Evolutionary conservation across 2,888 invertebrate genomes (phyloP), one percentile per base, ranked within the genome.

Genomic region (Dermolepida albohirtum): DNA sequence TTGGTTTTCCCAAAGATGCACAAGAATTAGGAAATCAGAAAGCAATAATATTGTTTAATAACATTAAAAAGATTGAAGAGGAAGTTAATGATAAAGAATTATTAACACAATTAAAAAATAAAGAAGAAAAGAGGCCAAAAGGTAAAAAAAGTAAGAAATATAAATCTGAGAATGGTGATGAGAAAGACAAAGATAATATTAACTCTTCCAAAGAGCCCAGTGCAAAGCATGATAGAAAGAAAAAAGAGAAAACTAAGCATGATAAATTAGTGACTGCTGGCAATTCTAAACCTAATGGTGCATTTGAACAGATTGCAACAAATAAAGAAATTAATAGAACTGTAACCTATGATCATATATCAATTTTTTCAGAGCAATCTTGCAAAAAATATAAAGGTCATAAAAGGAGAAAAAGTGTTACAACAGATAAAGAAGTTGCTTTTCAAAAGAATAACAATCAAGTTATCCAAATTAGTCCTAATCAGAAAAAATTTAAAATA

Each of bases 401-500:
- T 27, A 68, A 65, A 14, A 55, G 41, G 14, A 62, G 62, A 43
- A 51, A 59, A 29, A 44, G 29, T 54, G 17, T 16, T 8, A 27
- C 16, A 16, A 54, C 55, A 11, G 64, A 41, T 51, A 41, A 59
- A 16, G 44, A 43, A 22, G 22, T 41, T 10, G 12, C 51, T 34
- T 6, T 2, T 8, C 10, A 10, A 29, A 44, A 14, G 5, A 39
- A 39, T 14, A 50, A 41, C 29, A 67, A 63, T 29, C 52, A 67
- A 39, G 22, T 64, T 5, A 55, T 68, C 12, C 65, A 68, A 59
- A 34, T 66, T 34, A 49, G 29, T 14, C 65, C 68, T 7, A 68
- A 66, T 29, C 65, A 59, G 39, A 64, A 65, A 41, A 68, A 68
- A 16, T 68, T 68, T 47, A 68, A 68, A 52, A 68, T 68, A 16